These are phyloP conservation scores for Plecturocebus donacophilus DNA, from an alignment of 2,113 vertebrate genomes.

Conservation along the genomic window DNA sequence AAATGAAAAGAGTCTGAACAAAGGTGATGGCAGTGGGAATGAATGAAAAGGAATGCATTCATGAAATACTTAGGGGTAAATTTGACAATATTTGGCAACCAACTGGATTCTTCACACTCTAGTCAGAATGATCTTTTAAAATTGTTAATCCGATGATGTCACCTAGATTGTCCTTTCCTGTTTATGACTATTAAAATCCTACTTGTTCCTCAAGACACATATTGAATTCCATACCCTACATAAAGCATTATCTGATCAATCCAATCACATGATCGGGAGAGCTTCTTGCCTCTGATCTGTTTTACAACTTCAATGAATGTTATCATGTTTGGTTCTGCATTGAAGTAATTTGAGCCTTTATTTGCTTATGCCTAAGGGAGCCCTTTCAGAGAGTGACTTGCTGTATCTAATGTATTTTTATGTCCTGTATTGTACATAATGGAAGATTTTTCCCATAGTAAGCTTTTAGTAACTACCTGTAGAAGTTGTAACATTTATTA, in stretches of 20 bases:
- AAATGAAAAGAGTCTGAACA: neutral
- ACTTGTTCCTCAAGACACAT: neutral
- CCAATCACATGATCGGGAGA: neutral
- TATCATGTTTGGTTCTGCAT: neutral
- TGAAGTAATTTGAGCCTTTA: neutral
- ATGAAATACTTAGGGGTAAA: neutral
- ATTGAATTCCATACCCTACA: neutral
- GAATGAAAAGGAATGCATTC: neutral
- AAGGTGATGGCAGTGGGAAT: neutral
- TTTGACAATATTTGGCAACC: neutral
- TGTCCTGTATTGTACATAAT: neutral
- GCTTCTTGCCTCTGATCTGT: neutral
- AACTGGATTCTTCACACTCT: neutral
- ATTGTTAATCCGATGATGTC: neutral
- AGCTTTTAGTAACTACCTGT: neutral
- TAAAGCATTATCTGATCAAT: neutral
- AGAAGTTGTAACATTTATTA: neutral
- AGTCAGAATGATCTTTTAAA: conserved; percentile 8
- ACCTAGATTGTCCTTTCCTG: neutral
- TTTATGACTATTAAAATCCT: neutral
- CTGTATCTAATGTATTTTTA: neutral
- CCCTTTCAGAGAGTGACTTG: conserved; percentile 18
- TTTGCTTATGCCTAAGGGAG: neutral
- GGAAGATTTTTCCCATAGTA: neutral
- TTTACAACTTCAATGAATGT: neutral